These are phyloP conservation scores for Cladopsammia gracilis DNA, from an alignment of 64 coral and sea anemone species.

Conservation along the genomic window DNA sequence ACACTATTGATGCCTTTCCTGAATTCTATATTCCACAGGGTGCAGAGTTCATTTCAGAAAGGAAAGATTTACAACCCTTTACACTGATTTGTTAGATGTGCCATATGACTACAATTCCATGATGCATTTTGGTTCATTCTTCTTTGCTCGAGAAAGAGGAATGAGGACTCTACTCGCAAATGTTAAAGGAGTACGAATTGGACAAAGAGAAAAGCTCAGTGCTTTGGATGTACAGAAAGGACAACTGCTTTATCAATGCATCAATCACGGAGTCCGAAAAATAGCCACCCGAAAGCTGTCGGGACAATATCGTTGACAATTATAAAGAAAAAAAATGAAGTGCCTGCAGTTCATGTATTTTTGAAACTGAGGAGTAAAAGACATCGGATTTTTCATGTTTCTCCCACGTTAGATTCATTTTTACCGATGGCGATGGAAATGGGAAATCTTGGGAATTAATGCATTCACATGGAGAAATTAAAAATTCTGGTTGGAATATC, in stretches of 20 bases:
- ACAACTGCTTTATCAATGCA: neutral
- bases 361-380: too few species aligned
- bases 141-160: slow-evolving; percentile 38
- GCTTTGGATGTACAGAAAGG: neutral
- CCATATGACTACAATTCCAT: slow-evolving; percentile 83
- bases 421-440: too few species aligned
- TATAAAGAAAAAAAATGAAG: too few species aligned
- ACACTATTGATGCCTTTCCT: neutral
- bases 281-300: too few species aligned
- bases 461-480: too few species aligned
- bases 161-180: slow-evolving; percentile 53
- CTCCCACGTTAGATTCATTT: too few species aligned
- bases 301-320: too few species aligned
- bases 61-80: slow-evolving; percentile 3
- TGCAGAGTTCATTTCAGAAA: slow-evolving; percentile 70
- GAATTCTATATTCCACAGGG: neutral
- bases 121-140: slow-evolving; percentile 90
- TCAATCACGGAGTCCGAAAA: too few species aligned
- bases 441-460: too few species aligned
- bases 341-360: too few species aligned
- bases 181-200: neutral
- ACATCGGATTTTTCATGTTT: too few species aligned
- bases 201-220: slow-evolving; percentile 14
- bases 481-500: too few species aligned
- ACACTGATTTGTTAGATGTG: slow-evolving; percentile 45